Evolutionary conservation across 1,140 invertebrate species (phyloP), one percentile per base, ranked within the genome.

Genomic region (Harpegnathos saltator): DNA sequence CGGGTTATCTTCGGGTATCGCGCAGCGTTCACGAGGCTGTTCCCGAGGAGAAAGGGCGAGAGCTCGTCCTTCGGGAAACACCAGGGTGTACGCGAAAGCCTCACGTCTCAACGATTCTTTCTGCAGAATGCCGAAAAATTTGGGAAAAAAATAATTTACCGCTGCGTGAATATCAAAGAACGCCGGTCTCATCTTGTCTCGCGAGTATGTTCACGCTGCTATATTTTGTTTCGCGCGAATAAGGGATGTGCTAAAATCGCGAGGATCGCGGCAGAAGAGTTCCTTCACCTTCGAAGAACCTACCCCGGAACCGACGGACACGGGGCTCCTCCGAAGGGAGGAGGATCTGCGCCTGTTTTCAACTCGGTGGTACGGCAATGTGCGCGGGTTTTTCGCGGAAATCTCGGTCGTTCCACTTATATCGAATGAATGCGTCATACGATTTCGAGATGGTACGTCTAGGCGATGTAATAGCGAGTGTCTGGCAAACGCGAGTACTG

Each of bases 1-100:
- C 81, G 63, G 66, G 69, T 89, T 89, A 89, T 89, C 87, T 89
- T 84, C n/a, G n/a, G 68, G 52, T 80, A 80, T 80, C 65, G 65
- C 65, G 15, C 75, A 65, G 7, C 54, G 54, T 71, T 58, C 65
- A 58, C 52, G 75, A n/a, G n/a, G 24, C 19, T 29, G 52, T 80
- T 69, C 75, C 33, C 65, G 24, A 71, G 29, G 65, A 29, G 52
- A 38, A 29, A 17, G 38, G 52, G 26, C 7, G 19, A 58, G 48
- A 15, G 66, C 17, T 80, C 17, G 65, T 58, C 38, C 65, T 71
- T 48, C 65, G 33, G 56, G 29, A 58, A 48, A 15, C 54, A 44
- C 17, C n/a, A 26, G 12, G 9, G 48, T 29, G 48, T 29, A 56
- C 29, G 19, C 19, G 15, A 9, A 9, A 11, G 3, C 7, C 9